Evolutionary conservation across 2,113 vertebrate species (phyloP), one percentile per base, ranked within the genome.

Genomic region (Thryonomys swinderianus): DNA sequence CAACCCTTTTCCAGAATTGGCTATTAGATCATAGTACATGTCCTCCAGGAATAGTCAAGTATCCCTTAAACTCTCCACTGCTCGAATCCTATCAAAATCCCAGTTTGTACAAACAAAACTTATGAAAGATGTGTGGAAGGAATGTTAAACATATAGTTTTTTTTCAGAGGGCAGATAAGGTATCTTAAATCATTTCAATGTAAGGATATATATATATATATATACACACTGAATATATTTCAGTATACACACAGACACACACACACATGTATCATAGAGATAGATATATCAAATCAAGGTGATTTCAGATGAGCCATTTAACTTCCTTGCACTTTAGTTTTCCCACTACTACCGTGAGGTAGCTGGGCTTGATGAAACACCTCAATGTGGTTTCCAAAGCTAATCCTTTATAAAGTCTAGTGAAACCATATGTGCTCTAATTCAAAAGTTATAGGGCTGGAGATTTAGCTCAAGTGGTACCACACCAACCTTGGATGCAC

Each of bases 51-150:
- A 32, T 62, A 48, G 25, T 61, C 62, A 66, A 74, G 14, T 11
- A 76, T 4, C 5, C 48, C 34, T 88, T 69, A 34, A 85, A 81
- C n/a, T 79, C 21, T 17, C 32, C 51, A 16, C 13, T 57, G 23
- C n/a, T 27, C 42, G n/a, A 81, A 64, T 73, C 59, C 37, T 87
- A 74, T 55, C 71, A 95, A 74, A 93, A 95, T 21, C 30, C 40
- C 42, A 45, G 16, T 90, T 79, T 80, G 20, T 20, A 37, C 30
- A 88, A 94, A 74, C 45, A 74, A 80, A 13, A 30, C 7, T 73
- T 61, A 73, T 57, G 12, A 96, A 74, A 85, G n/a, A 51, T 6
- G 45, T 76, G 51, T 61, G 84, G 78, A 91, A 76, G 73, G 48
- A 30, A 30, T 30, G 20, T 25, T 69, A 27, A 21, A 9, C 10